Evolutionary conservation across 1,140 invertebrate genomes (phyloP).

Genomic region (Phymorhynchus buccinoides): DNA sequence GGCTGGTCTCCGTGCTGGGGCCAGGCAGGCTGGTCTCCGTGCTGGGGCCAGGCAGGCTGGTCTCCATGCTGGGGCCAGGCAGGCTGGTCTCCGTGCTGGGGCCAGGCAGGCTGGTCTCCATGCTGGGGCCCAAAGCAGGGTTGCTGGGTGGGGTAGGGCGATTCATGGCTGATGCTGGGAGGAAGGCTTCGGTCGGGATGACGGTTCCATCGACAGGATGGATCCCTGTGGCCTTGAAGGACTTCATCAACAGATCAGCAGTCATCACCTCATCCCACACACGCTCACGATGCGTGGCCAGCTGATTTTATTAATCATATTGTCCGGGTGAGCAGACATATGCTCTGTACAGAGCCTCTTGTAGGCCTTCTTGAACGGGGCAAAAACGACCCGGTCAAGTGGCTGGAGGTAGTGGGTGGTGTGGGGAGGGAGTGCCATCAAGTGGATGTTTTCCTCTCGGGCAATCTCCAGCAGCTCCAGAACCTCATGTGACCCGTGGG

Average conservation of each 20-base stretch:
- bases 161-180: background rate
- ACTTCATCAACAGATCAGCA: background rate
- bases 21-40: too few relatives aligned
- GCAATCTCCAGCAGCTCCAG: constrained; percentile 48
- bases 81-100: too few relatives aligned
- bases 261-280: constrained; percentile 20
- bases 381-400: constrained; percentile 51
- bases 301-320: constrained; percentile 47
- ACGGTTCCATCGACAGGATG: background rate
- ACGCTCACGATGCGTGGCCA: constrained; percentile 29
- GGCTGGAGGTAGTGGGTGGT: constrained; percentile 55
- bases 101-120: too few relatives aligned
- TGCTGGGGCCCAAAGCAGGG: too few relatives aligned
- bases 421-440: constrained; percentile 58
- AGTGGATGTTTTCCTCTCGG: too few relatives aligned
- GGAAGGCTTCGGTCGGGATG: background rate
- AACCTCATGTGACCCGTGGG: constrained; percentile 50
- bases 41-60: too few relatives aligned
- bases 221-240: background rate
- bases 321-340: constrained; percentile 31
- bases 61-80: too few relatives aligned
- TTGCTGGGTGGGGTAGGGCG: too few relatives aligned
- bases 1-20: too few relatives aligned
- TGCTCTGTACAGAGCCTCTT: constrained; percentile 47
- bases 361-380: constrained; percentile 52